These are phyloP conservation scores for Neolamprologus kungweensis DNA, from an alignment of 2,113 vertebrate genomes.

Conservation along the genomic window DNA sequence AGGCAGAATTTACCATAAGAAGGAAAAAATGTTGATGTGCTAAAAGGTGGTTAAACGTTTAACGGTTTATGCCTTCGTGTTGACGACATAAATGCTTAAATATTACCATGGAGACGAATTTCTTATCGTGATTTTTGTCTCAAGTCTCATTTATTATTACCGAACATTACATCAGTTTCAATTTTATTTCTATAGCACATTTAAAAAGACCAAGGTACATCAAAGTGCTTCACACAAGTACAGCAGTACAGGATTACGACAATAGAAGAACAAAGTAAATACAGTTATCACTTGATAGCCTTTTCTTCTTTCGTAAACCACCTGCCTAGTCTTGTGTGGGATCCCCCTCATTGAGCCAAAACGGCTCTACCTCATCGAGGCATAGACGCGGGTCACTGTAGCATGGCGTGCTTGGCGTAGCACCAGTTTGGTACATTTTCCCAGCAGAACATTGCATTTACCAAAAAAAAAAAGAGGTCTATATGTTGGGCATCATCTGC, in stretches of 20 bases:
- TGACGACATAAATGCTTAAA: accelerated
- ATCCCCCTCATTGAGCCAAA: background rate
- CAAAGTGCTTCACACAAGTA: background rate
- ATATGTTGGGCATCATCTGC: background rate
- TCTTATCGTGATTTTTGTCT: background rate
- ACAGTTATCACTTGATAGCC: background rate
- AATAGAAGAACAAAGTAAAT: background rate
- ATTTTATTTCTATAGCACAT: background rate
- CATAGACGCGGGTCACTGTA: background rate
- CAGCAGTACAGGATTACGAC: background rate
- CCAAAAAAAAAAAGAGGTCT: background rate
- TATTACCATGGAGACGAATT: background rate
- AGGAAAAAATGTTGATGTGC: background rate
- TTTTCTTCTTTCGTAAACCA: background rate
- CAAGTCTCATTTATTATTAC: background rate
- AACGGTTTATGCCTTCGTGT: background rate
- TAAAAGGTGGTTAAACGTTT: background rate
- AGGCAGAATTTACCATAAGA: background rate
- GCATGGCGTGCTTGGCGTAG: too few species aligned
- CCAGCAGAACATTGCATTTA: background rate
- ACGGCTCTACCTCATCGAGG: background rate
- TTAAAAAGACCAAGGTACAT: background rate
- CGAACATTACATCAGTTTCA: background rate
- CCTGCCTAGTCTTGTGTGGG: background rate
- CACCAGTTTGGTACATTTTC: background rate